Percentiles rank a stretch among this genome's conserved stretches.
Evolutionary conservation across 2,113 vertebrate genomes (phyloP).

Genomic region (Melanostigma gelatinosum): DNA sequence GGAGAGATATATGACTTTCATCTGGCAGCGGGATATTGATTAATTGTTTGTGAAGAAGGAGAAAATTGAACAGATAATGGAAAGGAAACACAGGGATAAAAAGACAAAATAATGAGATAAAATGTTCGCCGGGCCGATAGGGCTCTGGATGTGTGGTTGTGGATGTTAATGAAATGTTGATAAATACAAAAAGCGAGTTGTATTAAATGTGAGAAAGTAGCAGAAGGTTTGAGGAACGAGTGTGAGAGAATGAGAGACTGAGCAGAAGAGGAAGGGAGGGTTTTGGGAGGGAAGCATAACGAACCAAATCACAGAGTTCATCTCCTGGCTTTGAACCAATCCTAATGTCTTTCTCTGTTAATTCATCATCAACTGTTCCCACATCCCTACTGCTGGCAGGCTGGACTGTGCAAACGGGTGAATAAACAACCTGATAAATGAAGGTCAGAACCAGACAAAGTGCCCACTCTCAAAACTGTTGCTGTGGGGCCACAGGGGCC

Average conservation of each 20-base stretch:
- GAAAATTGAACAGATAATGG: slow-evolving; percentile 48
- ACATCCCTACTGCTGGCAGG: slow-evolving; percentile 59
- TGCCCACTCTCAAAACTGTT: slow-evolving; percentile 43
- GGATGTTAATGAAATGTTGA: slow-evolving; percentile 23
- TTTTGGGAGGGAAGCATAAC: slow-evolving; percentile 35
- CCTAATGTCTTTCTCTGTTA: slow-evolving; percentile 54
- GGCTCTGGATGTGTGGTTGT: background rate
- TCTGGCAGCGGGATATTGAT: slow-evolving; percentile 56
- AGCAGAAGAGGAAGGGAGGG: slow-evolving; percentile 18
- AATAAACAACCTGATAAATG: slow-evolving; percentile 70
- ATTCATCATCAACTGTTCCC: slow-evolving; percentile 71
- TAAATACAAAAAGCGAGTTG: slow-evolving; percentile 42
- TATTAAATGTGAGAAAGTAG: background rate
- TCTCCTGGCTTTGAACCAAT: slow-evolving; percentile 58
- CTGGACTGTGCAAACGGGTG: slow-evolving; percentile 52
- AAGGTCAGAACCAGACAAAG: slow-evolving; percentile 61
- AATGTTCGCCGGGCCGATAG: slow-evolving; percentile 13
- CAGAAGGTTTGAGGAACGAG: slow-evolving; percentile 2
- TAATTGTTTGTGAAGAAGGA: slow-evolving; percentile 57
- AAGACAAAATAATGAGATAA: slow-evolving; percentile 7
- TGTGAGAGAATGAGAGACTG: slow-evolving; percentile 7
- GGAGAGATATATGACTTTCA: slow-evolving; percentile 47
- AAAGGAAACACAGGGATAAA: slow-evolving; percentile 49
- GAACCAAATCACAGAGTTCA: slow-evolving; percentile 56
- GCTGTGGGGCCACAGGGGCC: slow-evolving; percentile 18